Percentiles rank a stretch among this genome's conserved stretches.
Evolutionary conservation across 2,113 vertebrate species (phyloP).

Genomic region (Aix galericulata): DNA sequence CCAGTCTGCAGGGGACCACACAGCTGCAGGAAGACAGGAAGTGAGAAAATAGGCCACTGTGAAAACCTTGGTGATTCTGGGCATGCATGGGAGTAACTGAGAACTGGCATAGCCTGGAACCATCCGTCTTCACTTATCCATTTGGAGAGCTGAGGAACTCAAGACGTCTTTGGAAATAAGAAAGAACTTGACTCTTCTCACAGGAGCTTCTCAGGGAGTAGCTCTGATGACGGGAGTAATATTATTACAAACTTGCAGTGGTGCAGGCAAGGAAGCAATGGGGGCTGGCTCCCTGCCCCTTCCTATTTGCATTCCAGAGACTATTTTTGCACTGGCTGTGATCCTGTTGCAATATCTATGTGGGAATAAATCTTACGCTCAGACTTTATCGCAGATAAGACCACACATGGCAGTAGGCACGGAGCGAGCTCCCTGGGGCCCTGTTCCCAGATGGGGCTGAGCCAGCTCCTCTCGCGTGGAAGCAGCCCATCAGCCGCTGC

Average conservation of each 20-base stretch:
- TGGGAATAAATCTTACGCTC: background rate
- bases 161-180: background rate
- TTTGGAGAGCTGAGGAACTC: background rate
- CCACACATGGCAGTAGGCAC: background rate
- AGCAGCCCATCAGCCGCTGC: background rate
- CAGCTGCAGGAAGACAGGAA: conserved; percentile 18
- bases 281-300: background rate
- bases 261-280: background rate
- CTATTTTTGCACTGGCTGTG: background rate
- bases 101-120: background rate
- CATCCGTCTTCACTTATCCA: background rate
- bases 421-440: background rate
- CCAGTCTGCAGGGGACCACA: conserved; percentile 30
- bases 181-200: background rate
- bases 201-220: background rate
- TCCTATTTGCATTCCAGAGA: conserved; percentile 4
- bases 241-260: background rate
- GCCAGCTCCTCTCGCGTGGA: background rate
- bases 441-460: background rate
- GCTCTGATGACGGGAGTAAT: background rate
- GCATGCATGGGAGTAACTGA: background rate
- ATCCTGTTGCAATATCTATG: background rate
- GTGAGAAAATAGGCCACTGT: background rate
- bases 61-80: background rate
- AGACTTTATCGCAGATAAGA: background rate